Evolutionary conservation across 2,888 invertebrate species (phyloP).

Genomic region (Eupeodes luniger): DNA sequence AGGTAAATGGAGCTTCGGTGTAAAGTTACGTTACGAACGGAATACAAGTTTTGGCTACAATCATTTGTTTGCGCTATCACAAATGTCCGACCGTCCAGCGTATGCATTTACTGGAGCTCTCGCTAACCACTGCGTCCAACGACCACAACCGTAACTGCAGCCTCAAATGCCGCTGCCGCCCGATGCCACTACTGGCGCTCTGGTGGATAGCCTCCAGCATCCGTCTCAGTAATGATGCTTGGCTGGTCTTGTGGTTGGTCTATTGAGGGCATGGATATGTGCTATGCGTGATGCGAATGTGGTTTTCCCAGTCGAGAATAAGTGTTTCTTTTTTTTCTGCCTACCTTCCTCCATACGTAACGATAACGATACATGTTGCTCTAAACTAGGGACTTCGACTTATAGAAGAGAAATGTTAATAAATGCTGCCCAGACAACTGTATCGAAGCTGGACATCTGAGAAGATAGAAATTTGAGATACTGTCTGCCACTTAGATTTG

Average conservation of each 20-base stretch:
- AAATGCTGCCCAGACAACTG: constrained; percentile 59
- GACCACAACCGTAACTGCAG: not conserved
- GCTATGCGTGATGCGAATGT: constrained; percentile 46
- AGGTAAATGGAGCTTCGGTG: constrained; percentile 69
- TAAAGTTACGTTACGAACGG: constrained; percentile 49
- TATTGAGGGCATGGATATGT: constrained; percentile 36
- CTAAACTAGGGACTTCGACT: not conserved
- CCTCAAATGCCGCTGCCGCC: not conserved
- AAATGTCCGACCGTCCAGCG: constrained; percentile 16
- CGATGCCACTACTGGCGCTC: not conserved
- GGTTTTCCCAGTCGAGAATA: constrained; percentile 59
- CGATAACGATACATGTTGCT: not conserved
- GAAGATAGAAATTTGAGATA: constrained; percentile 61
- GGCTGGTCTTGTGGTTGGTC: constrained; percentile 42
- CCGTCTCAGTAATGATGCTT: constrained; percentile 41
- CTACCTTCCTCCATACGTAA: not conserved
- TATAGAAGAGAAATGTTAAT: constrained; percentile 22
- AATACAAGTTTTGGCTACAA: constrained; percentile 40
- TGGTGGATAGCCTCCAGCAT: constrained; percentile 54
- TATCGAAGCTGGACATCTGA: constrained; percentile 53
- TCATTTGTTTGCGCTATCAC: constrained; percentile 54
- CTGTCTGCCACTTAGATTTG: constrained; percentile 42
- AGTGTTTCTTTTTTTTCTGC: constrained; percentile 6
- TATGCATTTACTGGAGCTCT: constrained; percentile 49
- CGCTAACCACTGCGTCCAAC: constrained; percentile 48